Percentiles rank a stretch among this genome's conserved stretches.
Conservation (phyloP, 2,888 invertebrate genomes). For the Eustalomyia histrio region DNA sequence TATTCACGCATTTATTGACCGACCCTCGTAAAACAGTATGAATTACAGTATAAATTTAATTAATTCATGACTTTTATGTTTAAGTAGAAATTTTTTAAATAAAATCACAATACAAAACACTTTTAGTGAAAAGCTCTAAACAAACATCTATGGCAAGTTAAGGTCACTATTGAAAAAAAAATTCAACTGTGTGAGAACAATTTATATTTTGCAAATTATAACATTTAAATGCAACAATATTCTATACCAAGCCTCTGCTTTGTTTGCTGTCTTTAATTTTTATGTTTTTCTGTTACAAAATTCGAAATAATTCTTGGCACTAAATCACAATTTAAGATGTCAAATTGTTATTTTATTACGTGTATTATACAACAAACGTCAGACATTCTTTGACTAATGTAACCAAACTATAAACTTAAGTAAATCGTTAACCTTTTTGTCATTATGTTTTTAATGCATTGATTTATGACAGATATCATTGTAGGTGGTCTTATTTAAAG, state of each 20-base stretch:
- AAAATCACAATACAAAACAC: not conserved
- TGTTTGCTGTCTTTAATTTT: conserved; percentile 1
- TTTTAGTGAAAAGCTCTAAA: conserved; percentile 16
- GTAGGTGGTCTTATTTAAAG: conserved; percentile 52
- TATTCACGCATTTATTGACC: no score
- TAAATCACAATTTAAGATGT: conserved; percentile 43
- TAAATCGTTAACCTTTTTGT: conserved; percentile 61
- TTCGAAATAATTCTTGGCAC: conserved; percentile 20
- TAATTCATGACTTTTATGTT: no score
- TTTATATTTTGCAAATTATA: conserved; percentile 7
- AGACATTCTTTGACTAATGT: conserved; percentile 36
- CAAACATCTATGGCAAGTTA: conserved; percentile 16
- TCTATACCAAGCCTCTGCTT: conserved; percentile 3
- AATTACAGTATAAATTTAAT: no score
- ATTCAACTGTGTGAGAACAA: conserved; percentile 18
- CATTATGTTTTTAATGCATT: conserved; percentile 58
- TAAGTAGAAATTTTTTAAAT: not conserved
- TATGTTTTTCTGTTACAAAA: not conserved
- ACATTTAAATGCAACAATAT: conserved; percentile 7
- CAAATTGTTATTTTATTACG: conserved; percentile 46
- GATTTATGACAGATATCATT: conserved; percentile 61
- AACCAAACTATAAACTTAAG: conserved; percentile 25
- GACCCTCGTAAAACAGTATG: no score
- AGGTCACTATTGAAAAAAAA: not conserved
- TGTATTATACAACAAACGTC: conserved; percentile 1